Conservation (phyloP, 2,113 vertebrate genomes). For the Archilochus colubris region DNA sequence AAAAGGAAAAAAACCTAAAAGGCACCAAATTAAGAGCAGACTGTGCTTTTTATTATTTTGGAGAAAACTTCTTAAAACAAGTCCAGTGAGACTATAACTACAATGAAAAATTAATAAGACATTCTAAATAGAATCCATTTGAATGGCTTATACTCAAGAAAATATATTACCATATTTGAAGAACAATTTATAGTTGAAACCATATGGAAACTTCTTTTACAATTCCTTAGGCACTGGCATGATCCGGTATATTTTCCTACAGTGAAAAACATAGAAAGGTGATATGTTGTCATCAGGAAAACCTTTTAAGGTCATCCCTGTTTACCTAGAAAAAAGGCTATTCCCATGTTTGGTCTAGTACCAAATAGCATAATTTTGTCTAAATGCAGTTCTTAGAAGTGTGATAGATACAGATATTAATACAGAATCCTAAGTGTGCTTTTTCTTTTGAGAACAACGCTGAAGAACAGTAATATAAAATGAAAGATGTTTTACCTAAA, state of each 20-base stretch:
- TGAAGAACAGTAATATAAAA: not conserved
- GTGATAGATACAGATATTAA: not conserved
- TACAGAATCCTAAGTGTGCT: not conserved
- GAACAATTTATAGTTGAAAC: conserved; percentile 7
- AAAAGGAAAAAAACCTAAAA: not conserved
- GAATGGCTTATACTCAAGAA: conserved; percentile 16
- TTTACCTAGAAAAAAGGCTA: not conserved
- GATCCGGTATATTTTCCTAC: not conserved
- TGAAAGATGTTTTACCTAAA: not conserved
- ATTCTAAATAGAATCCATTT: not conserved
- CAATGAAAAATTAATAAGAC: conserved; percentile 23
- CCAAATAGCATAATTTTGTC: not conserved
- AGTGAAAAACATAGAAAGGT: not conserved
- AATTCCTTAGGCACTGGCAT: not conserved
- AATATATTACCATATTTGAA: not conserved
- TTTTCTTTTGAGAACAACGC: not conserved
- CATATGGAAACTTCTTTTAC: conserved; percentile 12
- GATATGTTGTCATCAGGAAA: not conserved
- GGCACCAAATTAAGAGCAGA: not conserved
- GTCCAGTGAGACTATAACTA: not conserved
- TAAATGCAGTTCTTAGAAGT: not conserved
- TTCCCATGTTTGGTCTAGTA: not conserved
- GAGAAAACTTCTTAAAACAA: conserved; percentile 15
- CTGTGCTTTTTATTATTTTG: conserved; percentile 5
- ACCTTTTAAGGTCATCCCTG: not conserved